Evolutionary conservation across 1,140 invertebrate genomes (phyloP).

Genomic region (Saccostrea echinata): DNA sequence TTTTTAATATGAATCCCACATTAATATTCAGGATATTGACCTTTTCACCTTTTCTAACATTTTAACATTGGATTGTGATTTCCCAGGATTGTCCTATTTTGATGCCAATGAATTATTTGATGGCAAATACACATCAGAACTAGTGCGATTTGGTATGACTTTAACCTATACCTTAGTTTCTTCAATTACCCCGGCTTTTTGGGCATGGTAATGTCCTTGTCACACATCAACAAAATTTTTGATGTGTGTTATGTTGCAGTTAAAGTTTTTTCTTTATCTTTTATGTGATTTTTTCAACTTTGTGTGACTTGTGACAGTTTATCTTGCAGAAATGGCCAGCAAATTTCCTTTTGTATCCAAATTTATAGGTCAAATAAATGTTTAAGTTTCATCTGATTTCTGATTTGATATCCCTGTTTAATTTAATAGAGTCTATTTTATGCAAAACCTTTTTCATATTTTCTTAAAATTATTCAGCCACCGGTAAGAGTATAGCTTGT

Average conservation of each 20-base stretch:
- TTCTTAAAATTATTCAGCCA: too few relatives aligned
- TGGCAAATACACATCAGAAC: slow-evolving; percentile 58
- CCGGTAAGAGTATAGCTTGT: too few relatives aligned
- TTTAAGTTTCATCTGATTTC: not conserved
- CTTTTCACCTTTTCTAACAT: not conserved
- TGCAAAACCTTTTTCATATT: too few relatives aligned
- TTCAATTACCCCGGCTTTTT: not conserved
- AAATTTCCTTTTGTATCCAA: not conserved
- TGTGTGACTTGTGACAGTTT: slow-evolving; percentile 23
- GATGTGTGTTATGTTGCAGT: not conserved
- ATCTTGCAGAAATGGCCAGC: slow-evolving; percentile 21
- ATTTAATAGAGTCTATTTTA: too few relatives aligned
- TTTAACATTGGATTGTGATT: slow-evolving; percentile 18
- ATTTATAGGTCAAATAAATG: not conserved
- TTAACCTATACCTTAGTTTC: slow-evolving; percentile 5
- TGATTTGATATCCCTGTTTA: too few relatives aligned
- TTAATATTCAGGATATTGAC: not conserved
- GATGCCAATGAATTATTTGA: slow-evolving; percentile 58
- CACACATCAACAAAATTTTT: not conserved
- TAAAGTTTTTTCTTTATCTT: not conserved
- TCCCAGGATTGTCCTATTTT: slow-evolving; percentile 49
- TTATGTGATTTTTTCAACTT: not conserved
- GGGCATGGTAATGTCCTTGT: slow-evolving; percentile 19
- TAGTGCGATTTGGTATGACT: slow-evolving; percentile 57
- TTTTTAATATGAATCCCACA: not conserved